These are phyloP conservation scores for Pelodiscus sinensis DNA, from an alignment of 2,113 vertebrate species.

Conservation along the genomic window DNA sequence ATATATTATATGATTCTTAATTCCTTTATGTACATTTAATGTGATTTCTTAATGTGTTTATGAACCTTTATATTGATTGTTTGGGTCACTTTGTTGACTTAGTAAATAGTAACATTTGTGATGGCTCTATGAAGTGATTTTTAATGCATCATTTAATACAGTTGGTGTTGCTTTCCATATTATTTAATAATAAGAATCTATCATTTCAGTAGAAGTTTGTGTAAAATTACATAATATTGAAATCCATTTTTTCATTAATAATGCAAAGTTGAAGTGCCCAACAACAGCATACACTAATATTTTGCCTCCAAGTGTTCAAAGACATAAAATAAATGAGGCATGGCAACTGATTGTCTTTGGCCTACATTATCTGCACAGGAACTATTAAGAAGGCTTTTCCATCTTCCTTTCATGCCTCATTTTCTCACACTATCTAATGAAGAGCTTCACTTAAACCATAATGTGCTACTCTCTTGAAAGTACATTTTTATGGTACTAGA, in stretches of 20 bases:
- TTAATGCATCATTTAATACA: conserved; percentile 37
- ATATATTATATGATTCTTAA: conserved; percentile 8
- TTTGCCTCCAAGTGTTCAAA: conserved; percentile 74
- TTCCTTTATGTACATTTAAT: background rate
- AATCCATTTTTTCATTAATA: conserved; percentile 75
- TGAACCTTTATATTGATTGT: background rate
- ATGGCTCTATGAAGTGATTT: conserved; percentile 2
- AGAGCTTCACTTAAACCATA: conserved; percentile 78
- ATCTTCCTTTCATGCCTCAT: conserved; percentile 80
- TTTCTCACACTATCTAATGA: conserved; percentile 80
- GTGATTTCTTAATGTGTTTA: conserved; percentile 9
- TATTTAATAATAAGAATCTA: conserved; percentile 43
- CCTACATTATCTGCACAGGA: conserved; percentile 74
- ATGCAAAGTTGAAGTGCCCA: conserved; percentile 63
- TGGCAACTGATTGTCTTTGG: conserved; percentile 77
- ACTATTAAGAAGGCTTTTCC: conserved; percentile 77
- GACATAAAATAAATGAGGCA: conserved; percentile 82
- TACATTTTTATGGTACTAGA: conserved; percentile 73
- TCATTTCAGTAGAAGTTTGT: conserved; percentile 40
- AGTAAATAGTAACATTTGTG: conserved; percentile 7
- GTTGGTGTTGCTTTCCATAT: conserved; percentile 46
- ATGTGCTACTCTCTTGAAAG: conserved; percentile 70
- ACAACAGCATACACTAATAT: conserved; percentile 73
- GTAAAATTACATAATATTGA: conserved; percentile 67
- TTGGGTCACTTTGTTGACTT: conserved; percentile 15